These are phyloP conservation scores for Philonicus albiceps DNA, from an alignment of 2,888 invertebrate species.

Conservation along the genomic window DNA sequence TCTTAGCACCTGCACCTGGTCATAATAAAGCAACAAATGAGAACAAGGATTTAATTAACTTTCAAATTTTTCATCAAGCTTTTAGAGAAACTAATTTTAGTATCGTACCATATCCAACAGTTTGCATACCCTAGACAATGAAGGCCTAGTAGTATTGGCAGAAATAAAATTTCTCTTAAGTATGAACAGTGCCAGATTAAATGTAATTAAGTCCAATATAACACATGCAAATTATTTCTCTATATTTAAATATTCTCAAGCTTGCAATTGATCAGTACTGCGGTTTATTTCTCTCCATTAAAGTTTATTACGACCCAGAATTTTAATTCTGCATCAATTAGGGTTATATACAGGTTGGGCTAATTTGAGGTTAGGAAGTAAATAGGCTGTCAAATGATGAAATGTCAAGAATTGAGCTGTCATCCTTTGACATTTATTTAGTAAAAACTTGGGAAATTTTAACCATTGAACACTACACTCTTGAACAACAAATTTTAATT, in stretches of 20 bases:
- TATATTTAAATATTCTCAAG: constrained; percentile 37
- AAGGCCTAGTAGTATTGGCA: background rate
- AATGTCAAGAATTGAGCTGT: no score
- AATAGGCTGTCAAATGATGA: no score
- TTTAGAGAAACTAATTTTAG: constrained; percentile 20
- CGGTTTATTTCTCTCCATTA: constrained; percentile 41
- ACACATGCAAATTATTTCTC: constrained; percentile 52
- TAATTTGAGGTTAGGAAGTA: no score
- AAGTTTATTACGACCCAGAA: constrained; percentile 41
- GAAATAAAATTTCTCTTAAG: background rate
- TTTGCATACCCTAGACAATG: background rate
- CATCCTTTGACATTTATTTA: no score
- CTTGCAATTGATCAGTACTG: constrained; percentile 30
- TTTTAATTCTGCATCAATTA: constrained; percentile 37
- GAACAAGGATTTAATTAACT: constrained; percentile 19
- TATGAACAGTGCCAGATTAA: constrained; percentile 45
- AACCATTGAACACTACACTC: no score
- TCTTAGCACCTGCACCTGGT: background rate
- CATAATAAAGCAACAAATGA: constrained; percentile 26
- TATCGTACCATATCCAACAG: background rate
- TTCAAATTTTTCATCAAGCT: constrained; percentile 26
- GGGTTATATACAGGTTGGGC: no score
- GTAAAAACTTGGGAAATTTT: no score
- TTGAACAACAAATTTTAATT: no score
- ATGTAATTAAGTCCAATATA: constrained; percentile 52